A percentile compares a stretch with the other conserved stretches of the same genome.
Evolutionary conservation across 2,888 invertebrate genomes (phyloP).

Genomic region (Drosophila anomalata): DNA sequence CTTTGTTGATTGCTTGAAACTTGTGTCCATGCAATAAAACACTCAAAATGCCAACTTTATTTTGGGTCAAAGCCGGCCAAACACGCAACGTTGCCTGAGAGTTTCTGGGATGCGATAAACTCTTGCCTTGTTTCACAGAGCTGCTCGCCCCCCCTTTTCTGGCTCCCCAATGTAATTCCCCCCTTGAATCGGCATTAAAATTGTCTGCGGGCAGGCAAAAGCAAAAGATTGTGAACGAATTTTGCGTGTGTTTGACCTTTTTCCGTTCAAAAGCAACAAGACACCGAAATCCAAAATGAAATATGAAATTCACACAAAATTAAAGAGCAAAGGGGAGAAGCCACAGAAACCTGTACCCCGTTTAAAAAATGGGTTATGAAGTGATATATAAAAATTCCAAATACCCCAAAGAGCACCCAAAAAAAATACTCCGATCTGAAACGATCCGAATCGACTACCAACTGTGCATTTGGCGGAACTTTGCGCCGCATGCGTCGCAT

Average conservation of each 20-base stretch:
- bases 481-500: constrained; percentile 77
- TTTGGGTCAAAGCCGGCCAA: constrained; percentile 77
- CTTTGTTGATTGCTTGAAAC: constrained; percentile 80
- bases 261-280: constrained; percentile 28
- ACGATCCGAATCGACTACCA: constrained; percentile 58
- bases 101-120: constrained; percentile 61
- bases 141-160: constrained; percentile 3
- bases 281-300: constrained; percentile 32
- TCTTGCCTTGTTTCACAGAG: constrained; percentile 43
- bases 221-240: constrained; percentile 57
- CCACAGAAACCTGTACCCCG: constrained; percentile 52
- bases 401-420: constrained; percentile 28
- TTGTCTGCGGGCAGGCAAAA: constrained; percentile 43
- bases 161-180: neutral
- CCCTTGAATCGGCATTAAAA: constrained; percentile 12
- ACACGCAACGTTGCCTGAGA: constrained; percentile 75
- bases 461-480: constrained; percentile 79
- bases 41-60: constrained; percentile 80
- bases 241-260: constrained; percentile 75
- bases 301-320: constrained; percentile 40
- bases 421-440: constrained; percentile 4
- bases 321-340: constrained; percentile 33
- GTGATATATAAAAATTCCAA: constrained; percentile 56
- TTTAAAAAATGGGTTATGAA: constrained; percentile 58
- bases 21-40: constrained; percentile 80